These are phyloP conservation scores for Phrynocephalus forsythii DNA, from an alignment of 2,797 vertebrate species.

Conservation along the genomic window DNA sequence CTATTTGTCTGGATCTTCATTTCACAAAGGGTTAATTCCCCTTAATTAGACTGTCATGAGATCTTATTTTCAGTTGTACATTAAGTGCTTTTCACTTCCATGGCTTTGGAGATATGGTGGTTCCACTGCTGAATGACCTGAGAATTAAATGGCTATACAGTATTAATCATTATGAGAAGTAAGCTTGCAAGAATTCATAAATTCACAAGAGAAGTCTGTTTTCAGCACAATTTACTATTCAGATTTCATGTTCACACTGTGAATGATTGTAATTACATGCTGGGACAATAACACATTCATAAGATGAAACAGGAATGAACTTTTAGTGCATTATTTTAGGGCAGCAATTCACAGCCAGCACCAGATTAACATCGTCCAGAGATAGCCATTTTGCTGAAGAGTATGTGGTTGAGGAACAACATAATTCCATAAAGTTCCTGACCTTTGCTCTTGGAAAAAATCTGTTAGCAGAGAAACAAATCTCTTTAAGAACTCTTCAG, in stretches of 20 bases:
- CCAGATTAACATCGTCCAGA: slow-evolving; percentile 48
- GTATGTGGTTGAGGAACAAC: slow-evolving; percentile 17
- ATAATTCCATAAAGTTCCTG: slow-evolving; percentile 53
- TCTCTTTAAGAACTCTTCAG: slow-evolving; percentile 38
- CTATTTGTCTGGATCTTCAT: slow-evolving; percentile 57
- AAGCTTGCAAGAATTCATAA: slow-evolving; percentile 70
- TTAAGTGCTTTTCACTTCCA: slow-evolving; percentile 56
- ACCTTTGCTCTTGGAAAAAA: slow-evolving; percentile 39
- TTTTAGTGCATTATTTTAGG: slow-evolving; percentile 69
- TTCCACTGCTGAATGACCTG: slow-evolving; percentile 57
- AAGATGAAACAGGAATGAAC: slow-evolving; percentile 67
- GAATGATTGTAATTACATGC: slow-evolving; percentile 75
- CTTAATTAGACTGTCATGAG: slow-evolving; percentile 68
- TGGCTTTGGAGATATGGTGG: slow-evolving; percentile 55
- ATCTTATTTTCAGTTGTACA: slow-evolving; percentile 57
- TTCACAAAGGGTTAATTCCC: slow-evolving; percentile 45
- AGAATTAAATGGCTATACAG: slow-evolving; percentile 50
- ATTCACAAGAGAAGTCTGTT: slow-evolving; percentile 64
- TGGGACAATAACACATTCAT: slow-evolving; percentile 73
- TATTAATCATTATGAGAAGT: slow-evolving; percentile 69
- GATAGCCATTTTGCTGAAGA: slow-evolving; percentile 55
- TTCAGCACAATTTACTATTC: slow-evolving; percentile 70
- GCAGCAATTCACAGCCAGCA: slow-evolving; percentile 57
- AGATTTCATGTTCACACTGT: slow-evolving; percentile 58
- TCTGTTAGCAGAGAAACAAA: slow-evolving; percentile 50